Evolutionary conservation across 2,113 vertebrate genomes (phyloP).

Genomic region (Microcebus jonahi): DNA sequence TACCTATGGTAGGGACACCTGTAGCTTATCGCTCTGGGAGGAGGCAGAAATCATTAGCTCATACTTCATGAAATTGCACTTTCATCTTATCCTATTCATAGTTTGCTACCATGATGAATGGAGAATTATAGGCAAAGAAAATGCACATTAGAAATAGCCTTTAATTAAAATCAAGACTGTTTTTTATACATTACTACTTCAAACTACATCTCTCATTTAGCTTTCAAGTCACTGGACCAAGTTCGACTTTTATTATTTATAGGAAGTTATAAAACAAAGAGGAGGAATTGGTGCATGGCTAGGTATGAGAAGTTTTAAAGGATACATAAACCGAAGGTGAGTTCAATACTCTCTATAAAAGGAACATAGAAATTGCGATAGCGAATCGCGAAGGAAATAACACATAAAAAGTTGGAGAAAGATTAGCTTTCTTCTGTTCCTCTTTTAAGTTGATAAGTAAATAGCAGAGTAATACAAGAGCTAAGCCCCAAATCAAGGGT

Average conservation of each 20-base stretch:
- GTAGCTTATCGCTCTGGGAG: background rate
- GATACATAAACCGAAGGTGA: background rate
- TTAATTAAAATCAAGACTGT: background rate
- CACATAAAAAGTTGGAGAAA: background rate
- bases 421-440: background rate
- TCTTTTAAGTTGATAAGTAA: background rate
- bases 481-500: background rate
- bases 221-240: background rate
- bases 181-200: background rate
- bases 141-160: background rate
- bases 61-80: background rate
- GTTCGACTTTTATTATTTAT: background rate
- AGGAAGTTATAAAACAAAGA: background rate
- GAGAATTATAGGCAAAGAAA: background rate
- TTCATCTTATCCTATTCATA: background rate
- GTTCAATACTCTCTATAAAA: background rate
- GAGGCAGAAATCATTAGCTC: background rate
- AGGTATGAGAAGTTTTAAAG: background rate
- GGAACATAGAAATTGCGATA: background rate
- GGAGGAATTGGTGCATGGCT: background rate
- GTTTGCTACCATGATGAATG: background rate
- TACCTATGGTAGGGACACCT: background rate
- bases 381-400: background rate
- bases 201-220: background rate
- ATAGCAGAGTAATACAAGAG: background rate